phyloP scores from a whole-genome alignment of 2,113 vertebrate species.

The Tichodroma muraria region DNA sequence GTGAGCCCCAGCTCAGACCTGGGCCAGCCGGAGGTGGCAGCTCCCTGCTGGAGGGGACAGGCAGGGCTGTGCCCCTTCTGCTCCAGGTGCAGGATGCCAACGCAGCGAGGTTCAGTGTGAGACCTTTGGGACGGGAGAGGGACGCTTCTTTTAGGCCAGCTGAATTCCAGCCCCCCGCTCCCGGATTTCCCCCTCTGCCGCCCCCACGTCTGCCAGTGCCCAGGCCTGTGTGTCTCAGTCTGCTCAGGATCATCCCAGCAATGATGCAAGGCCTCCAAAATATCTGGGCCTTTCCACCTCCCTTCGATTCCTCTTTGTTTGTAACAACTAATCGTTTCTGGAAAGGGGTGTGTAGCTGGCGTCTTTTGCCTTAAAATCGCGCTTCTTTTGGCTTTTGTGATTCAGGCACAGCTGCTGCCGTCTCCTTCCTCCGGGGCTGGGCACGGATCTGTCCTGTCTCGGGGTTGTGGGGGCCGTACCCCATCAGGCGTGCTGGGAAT shows the following conservation, averaged over 20 bases:
- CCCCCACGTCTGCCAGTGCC: rapidly evolving
- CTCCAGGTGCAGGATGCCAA: rapidly evolving
- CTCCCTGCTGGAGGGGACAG: background rate
- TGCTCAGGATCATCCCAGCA: background rate
- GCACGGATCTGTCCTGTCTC: background rate
- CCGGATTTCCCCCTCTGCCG: background rate
- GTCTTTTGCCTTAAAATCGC: background rate
- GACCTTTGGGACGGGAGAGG: background rate
- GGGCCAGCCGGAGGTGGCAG: background rate
- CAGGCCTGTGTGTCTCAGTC: rapidly evolving
- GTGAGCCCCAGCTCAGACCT: background rate
- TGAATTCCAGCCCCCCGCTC: background rate
- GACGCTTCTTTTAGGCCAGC: background rate
- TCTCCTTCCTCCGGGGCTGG: background rate
- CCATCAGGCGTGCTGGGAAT: background rate
- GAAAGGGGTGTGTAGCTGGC: background rate
- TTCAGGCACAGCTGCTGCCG: background rate
- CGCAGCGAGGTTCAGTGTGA: rapidly evolving
- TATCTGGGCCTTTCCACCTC: background rate
- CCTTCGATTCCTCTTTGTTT: background rate
- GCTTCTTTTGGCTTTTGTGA: background rate
- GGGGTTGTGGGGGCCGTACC: background rate
- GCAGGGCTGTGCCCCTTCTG: background rate
- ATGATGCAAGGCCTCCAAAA: background rate
- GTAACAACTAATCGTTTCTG: background rate